phyloP scores from a whole-genome alignment of 1,140 invertebrate genomes.

The Tenebrio molitor region DNA sequence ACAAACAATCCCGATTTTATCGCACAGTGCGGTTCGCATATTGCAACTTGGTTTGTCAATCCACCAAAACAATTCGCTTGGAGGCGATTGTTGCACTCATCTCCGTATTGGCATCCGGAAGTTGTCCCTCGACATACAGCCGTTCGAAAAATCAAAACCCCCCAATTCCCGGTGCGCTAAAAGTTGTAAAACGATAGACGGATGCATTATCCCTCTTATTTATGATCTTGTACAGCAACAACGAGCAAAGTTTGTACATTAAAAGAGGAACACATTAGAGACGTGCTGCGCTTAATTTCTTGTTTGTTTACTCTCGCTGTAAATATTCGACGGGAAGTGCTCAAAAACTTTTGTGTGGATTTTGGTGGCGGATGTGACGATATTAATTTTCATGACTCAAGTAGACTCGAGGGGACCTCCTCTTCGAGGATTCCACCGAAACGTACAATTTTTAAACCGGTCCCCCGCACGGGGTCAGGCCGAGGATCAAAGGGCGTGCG shows the following conservation, averaged over 20 bases:
- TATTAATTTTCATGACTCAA: slow-evolving; percentile 39
- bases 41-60: too few species aligned
- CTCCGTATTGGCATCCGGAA: too few species aligned
- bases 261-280: slow-evolving; percentile 39
- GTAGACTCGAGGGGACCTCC: slow-evolving; percentile 6
- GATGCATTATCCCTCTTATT: slow-evolving; percentile 12
- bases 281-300: slow-evolving; percentile 32
- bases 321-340: slow-evolving; percentile 38
- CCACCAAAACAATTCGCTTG: too few species aligned
- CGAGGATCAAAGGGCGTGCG: too few species aligned
- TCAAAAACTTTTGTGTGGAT: slow-evolving; percentile 38
- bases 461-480: too few species aligned
- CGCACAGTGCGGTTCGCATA: too few species aligned
- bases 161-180: not conserved
- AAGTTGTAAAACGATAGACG: slow-evolving; percentile 16
- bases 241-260: slow-evolving; percentile 32
- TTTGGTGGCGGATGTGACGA: slow-evolving; percentile 29
- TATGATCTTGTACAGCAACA: slow-evolving; percentile 7
- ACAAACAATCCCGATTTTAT: too few species aligned
- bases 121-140: too few species aligned
- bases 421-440: too few species aligned
- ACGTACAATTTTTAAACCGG: too few species aligned
- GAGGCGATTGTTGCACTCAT: too few species aligned
- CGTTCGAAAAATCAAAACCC: too few species aligned
- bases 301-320: slow-evolving; percentile 38